Conservation (phyloP, 1,140 invertebrate genomes). For the Drosophila mauritiana region DNA sequence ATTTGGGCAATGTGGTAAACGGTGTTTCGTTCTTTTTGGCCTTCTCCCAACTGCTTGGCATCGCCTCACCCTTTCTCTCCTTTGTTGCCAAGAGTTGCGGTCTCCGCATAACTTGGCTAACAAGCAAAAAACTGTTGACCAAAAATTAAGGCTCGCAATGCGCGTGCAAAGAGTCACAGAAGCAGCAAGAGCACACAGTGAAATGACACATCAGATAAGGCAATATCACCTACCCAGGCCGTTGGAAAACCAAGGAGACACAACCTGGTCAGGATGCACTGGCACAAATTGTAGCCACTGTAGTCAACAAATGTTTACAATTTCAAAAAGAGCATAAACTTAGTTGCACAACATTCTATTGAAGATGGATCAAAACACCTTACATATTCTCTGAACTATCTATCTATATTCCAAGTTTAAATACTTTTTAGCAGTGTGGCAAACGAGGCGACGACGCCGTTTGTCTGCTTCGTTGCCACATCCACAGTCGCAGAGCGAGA, state of each 20-base stretch:
- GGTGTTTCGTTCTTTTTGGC: slow-evolving; percentile 38
- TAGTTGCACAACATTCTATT: too few species aligned
- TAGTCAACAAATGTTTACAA: too few species aligned
- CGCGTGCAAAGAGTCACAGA: slow-evolving; percentile 71
- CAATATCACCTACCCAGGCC: slow-evolving; percentile 74
- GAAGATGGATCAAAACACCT: too few species aligned
- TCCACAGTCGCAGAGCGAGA: slow-evolving; percentile 21
- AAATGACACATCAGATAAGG: slow-evolving; percentile 84
- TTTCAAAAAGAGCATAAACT: too few species aligned
- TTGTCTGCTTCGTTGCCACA: slow-evolving; percentile 50
- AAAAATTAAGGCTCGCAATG: slow-evolving; percentile 70
- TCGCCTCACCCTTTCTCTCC: background rate
- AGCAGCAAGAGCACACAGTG: slow-evolving; percentile 58
- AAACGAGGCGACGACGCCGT: slow-evolving; percentile 47
- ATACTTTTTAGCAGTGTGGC: background rate
- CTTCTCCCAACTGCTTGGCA: slow-evolving; percentile 6
- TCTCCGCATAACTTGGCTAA: slow-evolving; percentile 61
- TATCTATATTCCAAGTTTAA: too few species aligned
- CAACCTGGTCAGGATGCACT: slow-evolving; percentile 22
- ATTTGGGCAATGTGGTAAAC: slow-evolving; percentile 66
- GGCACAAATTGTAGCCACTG: slow-evolving; percentile 2
- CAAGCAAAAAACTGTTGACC: slow-evolving; percentile 77
- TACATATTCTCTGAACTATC: too few species aligned
- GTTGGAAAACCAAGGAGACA: slow-evolving; percentile 21
- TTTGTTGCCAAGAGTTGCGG: slow-evolving; percentile 7